Evolutionary conservation across 2,888 invertebrate genomes (phyloP), one percentile per base, ranked within the genome.

Genomic region (Chydorus sphaericus): DNA sequence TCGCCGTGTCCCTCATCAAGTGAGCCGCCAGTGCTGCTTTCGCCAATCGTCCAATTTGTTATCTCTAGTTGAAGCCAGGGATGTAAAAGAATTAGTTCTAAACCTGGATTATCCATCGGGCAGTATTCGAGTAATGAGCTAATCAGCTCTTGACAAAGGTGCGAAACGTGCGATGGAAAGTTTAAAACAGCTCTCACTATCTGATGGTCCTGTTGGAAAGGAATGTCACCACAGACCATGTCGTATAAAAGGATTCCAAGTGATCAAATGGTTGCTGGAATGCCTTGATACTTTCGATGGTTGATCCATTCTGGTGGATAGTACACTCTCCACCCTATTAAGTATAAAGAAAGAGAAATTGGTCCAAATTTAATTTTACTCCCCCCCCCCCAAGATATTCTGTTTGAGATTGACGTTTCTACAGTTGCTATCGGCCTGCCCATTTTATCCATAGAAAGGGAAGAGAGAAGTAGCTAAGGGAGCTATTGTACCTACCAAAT

Each of bases 191-290:
- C 70, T 20, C 64, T 62, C n/a, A 71, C 60, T 59, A 78, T 78
- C 62, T 77, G 74, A 55, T 74, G 72, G 63, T 79, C 78, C 56
- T 71, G 68, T 63, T 78, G 76, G 65, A 77, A 79, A 37, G 79
- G 79, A 63, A 79, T 77, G 67, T 80, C 78, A 18, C 79, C 79
- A 63, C 75, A 76, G 53, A 79, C 76, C 75, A 79, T 77, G 67
- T 79, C 78, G 64, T 71, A 79, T 11, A 79, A 69, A 1, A 79
- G 71, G 60, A 79, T 75, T 48, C 79, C 79, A 56, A 80, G 68
- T 1, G 77, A 77, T 78, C 79, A 79, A 2, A 79, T 77, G 2
- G 78, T 75, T 33, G 77, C 77, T 26, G 74, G 69, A n/a, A 69
- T 66, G 11, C 75, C 79, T 60, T 75, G 69, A 66, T 79, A 79